Conservation (phyloP, 2,888 invertebrate species). For the Clostera curtula region DNA sequence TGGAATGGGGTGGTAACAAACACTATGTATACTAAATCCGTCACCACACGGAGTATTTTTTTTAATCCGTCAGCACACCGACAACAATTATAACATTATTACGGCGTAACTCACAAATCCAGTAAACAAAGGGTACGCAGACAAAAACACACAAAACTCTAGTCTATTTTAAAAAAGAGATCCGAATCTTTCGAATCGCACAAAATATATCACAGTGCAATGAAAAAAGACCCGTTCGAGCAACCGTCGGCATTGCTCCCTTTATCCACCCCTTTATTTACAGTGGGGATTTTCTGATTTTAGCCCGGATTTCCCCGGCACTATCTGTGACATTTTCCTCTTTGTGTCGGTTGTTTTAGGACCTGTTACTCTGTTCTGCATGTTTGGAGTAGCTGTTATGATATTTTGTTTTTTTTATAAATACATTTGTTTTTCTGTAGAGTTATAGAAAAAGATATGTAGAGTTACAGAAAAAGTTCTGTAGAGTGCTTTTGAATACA, state of each 20-base stretch:
- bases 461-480: too few relatives aligned
- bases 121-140: neutral
- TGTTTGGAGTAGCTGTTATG: constrained; percentile 7
- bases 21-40: too few relatives aligned
- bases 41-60: too few relatives aligned
- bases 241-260: constrained; percentile 27
- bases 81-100: neutral
- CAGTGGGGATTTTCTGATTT: constrained; percentile 54
- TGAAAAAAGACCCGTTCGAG: constrained; percentile 48
- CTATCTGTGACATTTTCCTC: constrained; percentile 27
- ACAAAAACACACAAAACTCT: constrained; percentile 1
- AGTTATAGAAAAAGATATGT: too few relatives aligned
- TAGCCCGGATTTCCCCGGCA: constrained; percentile 44
- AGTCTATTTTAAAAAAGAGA: constrained; percentile 19
- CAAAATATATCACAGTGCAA: constrained; percentile 45
- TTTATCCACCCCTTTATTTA: constrained; percentile 59
- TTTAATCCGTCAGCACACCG: neutral
- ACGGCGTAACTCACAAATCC: neutral
- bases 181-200: constrained; percentile 27
- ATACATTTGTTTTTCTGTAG: neutral
- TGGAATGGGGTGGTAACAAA: too few relatives aligned
- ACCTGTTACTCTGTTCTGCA: constrained; percentile 12
- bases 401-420: constrained; percentile 1
- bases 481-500: too few relatives aligned
- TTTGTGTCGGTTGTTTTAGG: constrained; percentile 21